Base-by-base conservation (phyloP, 2,888 invertebrate species). In the Ectemnius continuus region DNA sequence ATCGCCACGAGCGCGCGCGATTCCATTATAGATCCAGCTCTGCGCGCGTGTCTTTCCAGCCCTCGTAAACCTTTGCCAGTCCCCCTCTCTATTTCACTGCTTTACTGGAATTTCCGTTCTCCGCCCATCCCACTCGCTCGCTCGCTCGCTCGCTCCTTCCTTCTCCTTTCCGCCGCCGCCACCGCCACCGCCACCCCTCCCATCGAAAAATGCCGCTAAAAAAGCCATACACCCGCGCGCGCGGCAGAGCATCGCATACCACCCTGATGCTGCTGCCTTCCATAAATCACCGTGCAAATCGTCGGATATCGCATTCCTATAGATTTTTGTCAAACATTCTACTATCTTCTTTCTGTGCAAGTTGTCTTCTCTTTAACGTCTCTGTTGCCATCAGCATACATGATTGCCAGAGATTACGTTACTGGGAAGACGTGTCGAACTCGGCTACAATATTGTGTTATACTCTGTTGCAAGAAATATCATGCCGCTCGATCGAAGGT, bases 11-110 rank as follows among this genome's bases (percentile, higher is more conserved):
- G 57, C 63, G 61, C 28, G 58, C 63, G 13, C 61, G 18, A 57
- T 70, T 75, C 73, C 75, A 73, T 75, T 72, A 78, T 59, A 64
- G 72, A 64, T 71, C 36, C 8, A 36, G 36, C 36, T 36, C 71
- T 69, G 62, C 63, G 69, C 46, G 67, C 63, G 57, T 68, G 68
- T 62, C 65, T 16, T 16, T 58, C 56, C 61, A 20, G 60, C 60
- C 65, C 48, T 75, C 78, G 67, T 75, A 71, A 75, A 75, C 69
- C 76, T 65, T 67, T 76, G 70, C 68, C 79, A 62, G 73, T 73
- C 77, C 16, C 48, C 16, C 52, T 52, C 52, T 73, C 73, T 75
- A 77, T 78, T 81, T 70, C 70, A 48, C 67, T 66, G 72, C 61
- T 71, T 76, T 65, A 61, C 61, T 46, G 69, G 63, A 81, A 81